Evolutionary conservation across 2,888 invertebrate genomes (phyloP).

Genomic region (Aporophyla lueneburgensis): DNA sequence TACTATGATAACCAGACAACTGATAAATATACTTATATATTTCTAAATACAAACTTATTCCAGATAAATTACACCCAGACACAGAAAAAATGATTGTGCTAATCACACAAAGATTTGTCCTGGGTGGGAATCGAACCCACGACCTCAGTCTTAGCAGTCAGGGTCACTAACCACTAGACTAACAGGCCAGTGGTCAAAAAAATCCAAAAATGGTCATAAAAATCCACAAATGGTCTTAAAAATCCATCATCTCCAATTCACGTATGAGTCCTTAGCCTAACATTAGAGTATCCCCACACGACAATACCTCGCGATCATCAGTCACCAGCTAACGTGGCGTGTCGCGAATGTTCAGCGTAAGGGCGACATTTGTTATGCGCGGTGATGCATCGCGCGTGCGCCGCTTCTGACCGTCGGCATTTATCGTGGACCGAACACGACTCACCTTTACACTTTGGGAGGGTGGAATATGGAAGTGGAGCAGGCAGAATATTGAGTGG

Average conservation of each 20-base stretch:
- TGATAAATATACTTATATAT: no score
- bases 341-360: slow-evolving; percentile 67
- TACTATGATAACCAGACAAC: no score
- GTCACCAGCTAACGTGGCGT: slow-evolving; percentile 58
- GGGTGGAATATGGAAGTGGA: slow-evolving; percentile 20
- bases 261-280: slow-evolving; percentile 10
- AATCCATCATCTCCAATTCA: background rate
- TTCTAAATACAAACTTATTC: no score
- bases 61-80: no score
- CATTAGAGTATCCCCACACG: slow-evolving; percentile 52
- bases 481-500: slow-evolving; percentile 14
- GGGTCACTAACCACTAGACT: no score
- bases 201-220: background rate
- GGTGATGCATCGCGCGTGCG: slow-evolving; percentile 76
- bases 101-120: no score
- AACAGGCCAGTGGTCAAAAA: no score
- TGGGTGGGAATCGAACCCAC: no score
- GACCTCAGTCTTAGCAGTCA: no score
- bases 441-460: slow-evolving; percentile 63
- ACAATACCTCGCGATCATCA: slow-evolving; percentile 55
- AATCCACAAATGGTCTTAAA: background rate
- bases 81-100: no score
- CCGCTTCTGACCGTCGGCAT: slow-evolving; percentile 76
- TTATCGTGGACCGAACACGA: slow-evolving; percentile 75
- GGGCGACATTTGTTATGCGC: slow-evolving; percentile 71